These are phyloP conservation scores for Drosophila testacea DNA, from an alignment of 2,888 invertebrate species.

Conservation along the genomic window DNA sequence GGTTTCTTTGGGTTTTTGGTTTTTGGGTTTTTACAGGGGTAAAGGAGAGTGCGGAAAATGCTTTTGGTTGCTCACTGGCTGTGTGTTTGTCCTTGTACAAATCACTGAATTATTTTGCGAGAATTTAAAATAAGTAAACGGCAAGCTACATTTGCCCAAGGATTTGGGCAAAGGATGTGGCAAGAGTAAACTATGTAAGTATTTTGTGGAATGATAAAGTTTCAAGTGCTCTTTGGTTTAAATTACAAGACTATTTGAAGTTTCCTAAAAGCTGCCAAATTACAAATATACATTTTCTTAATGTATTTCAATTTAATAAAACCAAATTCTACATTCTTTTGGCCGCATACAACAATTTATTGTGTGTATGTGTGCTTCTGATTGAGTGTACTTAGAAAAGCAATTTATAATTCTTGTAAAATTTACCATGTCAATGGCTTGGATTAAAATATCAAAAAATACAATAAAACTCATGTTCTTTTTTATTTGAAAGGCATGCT, in stretches of 20 bases:
- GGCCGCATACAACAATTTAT: neutral
- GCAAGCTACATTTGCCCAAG: conserved; percentile 22
- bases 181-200: neutral
- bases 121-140: conserved; percentile 48
- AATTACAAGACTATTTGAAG: conserved; percentile 24
- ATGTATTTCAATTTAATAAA: conserved; percentile 12
- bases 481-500: neutral
- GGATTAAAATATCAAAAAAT: neutral
- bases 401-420: neutral
- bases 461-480: conserved; percentile 10
- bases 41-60: neutral
- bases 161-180: neutral
- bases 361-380: neutral
- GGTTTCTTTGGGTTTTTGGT: conserved; percentile 44
- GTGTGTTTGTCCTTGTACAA: conserved; percentile 45
- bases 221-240: conserved; percentile 41
- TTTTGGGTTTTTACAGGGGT: conserved; percentile 8
- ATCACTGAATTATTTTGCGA: conserved; percentile 70
- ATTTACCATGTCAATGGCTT: neutral
- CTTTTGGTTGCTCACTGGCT: neutral
- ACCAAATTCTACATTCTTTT: conserved; percentile 11
- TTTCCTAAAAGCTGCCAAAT: conserved; percentile 19
- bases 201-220: conserved; percentile 42
- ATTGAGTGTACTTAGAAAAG: neutral
- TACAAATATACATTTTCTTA: conserved; percentile 8